Base-by-base conservation (phyloP, 1,140 invertebrate genomes). In the Lineus longissimus region DNA sequence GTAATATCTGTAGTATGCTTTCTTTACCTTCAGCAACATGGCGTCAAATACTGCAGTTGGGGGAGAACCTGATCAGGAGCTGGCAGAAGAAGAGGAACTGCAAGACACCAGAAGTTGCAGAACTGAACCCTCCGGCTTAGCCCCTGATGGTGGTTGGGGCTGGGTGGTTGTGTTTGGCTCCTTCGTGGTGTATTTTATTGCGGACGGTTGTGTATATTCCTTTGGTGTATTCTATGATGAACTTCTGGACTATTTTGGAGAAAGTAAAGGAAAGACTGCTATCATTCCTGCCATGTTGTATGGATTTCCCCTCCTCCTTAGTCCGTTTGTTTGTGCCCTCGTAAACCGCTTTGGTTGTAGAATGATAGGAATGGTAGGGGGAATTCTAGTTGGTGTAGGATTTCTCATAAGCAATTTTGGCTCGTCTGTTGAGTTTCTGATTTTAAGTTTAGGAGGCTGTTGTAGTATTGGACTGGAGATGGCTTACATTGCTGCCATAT, bases 111-210 rank as follows among this genome's bases (percentile, higher is more conserved):
- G n/a, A n/a, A n/a, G n/a, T n/a, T n/a, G n/a, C n/a, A n/a, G n/a
- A n/a, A n/a, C n/a, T n/a, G n/a, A n/a, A 36, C 33, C 33, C 6
- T 36, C 33, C 15, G 33, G 15, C 33, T 15, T 57, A 23, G 76
- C 82, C 27, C 74, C 83, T 9, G 83, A 84, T 58, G 82, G 82
- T 19, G 85, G 84, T 60, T 92, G 91, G 73, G 93, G 92, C 1
- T 95, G 93, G 93, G 87, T 94, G 77, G 88, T 97, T 66, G 94
- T 96, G 31, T 89, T 94, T 72, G 94, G 92, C 59, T 93, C 91
- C 15, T 98, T 98, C 81, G 90, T 97, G 87, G 95, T 92, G 81
- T 97, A 97, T 86, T 89, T 97, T 84, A 91, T 97, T 68, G 92
- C 97, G 19, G 95, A 98, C 77, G 95, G 95, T 29, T 66, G 82